phyloP scores from a whole-genome alignment of 2,888 invertebrate species.

The Luperina testacea region DNA sequence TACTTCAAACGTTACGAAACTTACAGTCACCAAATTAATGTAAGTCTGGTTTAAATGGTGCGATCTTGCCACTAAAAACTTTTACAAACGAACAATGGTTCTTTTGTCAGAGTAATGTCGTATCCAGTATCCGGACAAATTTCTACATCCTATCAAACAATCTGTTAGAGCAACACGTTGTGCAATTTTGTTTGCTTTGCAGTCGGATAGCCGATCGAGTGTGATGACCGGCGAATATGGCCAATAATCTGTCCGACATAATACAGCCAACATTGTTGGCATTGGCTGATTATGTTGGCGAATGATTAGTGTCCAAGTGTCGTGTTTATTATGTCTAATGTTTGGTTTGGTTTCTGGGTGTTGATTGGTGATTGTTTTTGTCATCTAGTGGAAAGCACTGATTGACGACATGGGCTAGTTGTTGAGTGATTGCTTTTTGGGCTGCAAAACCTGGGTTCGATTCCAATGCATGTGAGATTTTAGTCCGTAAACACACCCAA shows the following conservation, averaged over 20 bases:
- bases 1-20: background rate
- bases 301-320: conserved; percentile 32
- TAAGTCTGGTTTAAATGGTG: background rate
- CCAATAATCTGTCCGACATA: conserved; percentile 63
- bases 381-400: background rate
- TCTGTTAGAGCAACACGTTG: conserved; percentile 68
- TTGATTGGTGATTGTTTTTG: conserved; percentile 36
- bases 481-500: no score
- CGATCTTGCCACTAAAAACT: background rate
- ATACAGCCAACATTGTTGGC: conserved; percentile 58
- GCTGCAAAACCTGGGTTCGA: background rate
- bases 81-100: conserved; percentile 15
- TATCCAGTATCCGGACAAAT: conserved; percentile 34
- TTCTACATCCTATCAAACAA: conserved; percentile 49
- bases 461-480: background rate
- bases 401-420: background rate
- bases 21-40: background rate
- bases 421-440: background rate
- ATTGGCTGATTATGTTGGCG: conserved; percentile 54
- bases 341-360: conserved; percentile 10
- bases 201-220: conserved; percentile 62
- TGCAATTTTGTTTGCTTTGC: conserved; percentile 65
- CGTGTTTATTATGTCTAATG: conserved; percentile 18
- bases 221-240: conserved; percentile 65
- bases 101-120: conserved; percentile 22